Base-by-base conservation (phyloP, 1,140 invertebrate genomes). In the Holcopasites calliopsidis region DNA sequence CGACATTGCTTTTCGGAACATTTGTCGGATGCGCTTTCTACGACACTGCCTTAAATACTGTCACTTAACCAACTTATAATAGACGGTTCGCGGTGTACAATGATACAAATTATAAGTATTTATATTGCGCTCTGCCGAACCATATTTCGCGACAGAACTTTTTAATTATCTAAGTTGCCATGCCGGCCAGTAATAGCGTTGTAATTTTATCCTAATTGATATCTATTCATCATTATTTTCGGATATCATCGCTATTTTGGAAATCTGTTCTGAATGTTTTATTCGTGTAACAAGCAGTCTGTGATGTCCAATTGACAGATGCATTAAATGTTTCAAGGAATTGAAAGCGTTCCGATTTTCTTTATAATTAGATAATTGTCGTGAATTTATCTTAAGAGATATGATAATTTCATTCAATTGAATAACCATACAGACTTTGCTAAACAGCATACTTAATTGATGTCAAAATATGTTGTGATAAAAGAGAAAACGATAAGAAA, bases 21-120 rank as follows among this genome's bases (percentile, higher is more conserved):
- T 70, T 35, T 60, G 38, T 60, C 42, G 31, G 13, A 21, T 16
- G 23, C 50, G n/a, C n/a, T 60, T 70, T 49, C 40, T 18, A 13
- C 8, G 50, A 26, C 31, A 68, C 55, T 35, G n/a, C 23, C 8
- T 68, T 68, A 68, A 55, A 40, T 26, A 21, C 16, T 31, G 18
- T 10, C 33, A 31, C 42, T 54, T 42, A 26, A 42, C 18, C 13
- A 18, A 6, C 31, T 65, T 65, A 21, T 38, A 28, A 66, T 26
- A 52, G 11, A 66, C 44, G n/a, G 28, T 49, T 64, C 28, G 11
- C n/a, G 21, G n/a, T 64, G n/a, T 49, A 33, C n/a, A 49, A 64
- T 62, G 40, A 47, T n/a, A 64, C 26, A 52, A n/a, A 50, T 65
- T 52, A 23, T 18, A 33, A n/a, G 3, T 65, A 65, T 65, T 50